Evolutionary conservation across 2,797 vertebrate genomes (phyloP).

Genomic region (Strix occidentalis): DNA sequence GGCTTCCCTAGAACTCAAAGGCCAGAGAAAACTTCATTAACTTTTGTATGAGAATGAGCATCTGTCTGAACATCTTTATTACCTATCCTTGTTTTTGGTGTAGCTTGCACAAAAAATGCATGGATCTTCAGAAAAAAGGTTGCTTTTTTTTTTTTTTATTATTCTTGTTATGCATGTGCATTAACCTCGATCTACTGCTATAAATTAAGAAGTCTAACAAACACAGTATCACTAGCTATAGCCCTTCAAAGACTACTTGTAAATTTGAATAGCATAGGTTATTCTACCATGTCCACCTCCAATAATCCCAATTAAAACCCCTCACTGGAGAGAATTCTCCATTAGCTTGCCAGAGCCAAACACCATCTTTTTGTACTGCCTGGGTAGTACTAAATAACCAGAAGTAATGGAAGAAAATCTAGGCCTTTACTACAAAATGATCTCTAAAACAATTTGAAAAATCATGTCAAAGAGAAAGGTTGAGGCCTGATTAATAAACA

Average conservation of each 20-base stretch:
- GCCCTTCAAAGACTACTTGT: background rate
- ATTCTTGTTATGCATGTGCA: background rate
- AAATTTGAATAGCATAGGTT: background rate
- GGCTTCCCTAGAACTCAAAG: background rate
- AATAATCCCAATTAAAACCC: background rate
- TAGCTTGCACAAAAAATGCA: background rate
- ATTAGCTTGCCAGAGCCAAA: background rate
- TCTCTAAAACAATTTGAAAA: background rate
- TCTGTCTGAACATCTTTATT: background rate
- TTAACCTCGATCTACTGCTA: background rate
- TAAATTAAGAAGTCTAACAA: background rate
- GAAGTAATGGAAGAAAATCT: background rate
- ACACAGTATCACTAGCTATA: background rate
- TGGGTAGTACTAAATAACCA: background rate
- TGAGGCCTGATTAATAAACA: background rate
- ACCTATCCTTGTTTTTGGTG: background rate
- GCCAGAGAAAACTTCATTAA: background rate
- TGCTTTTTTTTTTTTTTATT: background rate
- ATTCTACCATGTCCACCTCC: background rate
- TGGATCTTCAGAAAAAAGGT: background rate
- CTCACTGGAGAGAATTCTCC: background rate
- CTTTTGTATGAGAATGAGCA: background rate
- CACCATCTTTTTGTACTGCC: background rate
- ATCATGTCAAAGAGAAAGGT: background rate
- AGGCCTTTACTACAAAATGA: background rate